A percentile compares a stretch with the other conserved stretches of the same genome.
phyloP scores from a whole-genome alignment of 1,140 invertebrate species.

The Drosophila triauraria region DNA sequence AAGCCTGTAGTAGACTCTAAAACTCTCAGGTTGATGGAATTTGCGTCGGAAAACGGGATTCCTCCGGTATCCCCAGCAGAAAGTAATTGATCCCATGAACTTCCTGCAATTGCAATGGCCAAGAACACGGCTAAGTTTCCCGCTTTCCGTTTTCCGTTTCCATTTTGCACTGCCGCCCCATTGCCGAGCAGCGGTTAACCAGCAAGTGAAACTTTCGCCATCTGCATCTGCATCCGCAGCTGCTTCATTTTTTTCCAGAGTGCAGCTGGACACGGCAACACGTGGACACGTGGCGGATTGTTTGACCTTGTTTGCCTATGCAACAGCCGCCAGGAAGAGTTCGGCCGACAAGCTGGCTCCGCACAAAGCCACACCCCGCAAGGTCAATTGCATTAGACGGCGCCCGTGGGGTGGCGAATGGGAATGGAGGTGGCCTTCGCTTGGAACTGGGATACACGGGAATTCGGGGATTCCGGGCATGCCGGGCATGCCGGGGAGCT shows the following conservation, averaged over 20 bases:
- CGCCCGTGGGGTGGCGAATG: conserved; percentile 8
- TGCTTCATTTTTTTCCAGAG: neutral
- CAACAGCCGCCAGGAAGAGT: conserved; percentile 13
- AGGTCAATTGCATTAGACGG: conserved; percentile 52
- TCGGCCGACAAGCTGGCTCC: conserved; percentile 1
- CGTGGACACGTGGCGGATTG: conserved; percentile 15
- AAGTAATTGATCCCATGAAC: conserved; percentile 3
- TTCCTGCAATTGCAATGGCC: neutral
- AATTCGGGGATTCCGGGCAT: neutral
- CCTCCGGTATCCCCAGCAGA: no score
- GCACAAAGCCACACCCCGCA: conserved; percentile 24
- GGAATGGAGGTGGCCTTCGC: neutral
- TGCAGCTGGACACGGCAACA: neutral
- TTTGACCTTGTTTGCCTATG: conserved; percentile 40
- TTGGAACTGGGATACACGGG: neutral
- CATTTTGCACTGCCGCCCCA: no score
- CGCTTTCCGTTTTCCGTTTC: neutral
- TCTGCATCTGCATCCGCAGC: conserved; percentile 13
- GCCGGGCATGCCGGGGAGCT: neutral
- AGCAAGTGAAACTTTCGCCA: conserved; percentile 9
- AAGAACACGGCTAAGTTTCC: neutral
- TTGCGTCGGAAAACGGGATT: neutral
- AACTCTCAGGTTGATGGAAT: neutral
- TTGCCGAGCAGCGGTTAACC: conserved; percentile 1
- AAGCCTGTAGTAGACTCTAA: no score